A percentile compares a stretch with the other conserved stretches of the same genome.
phyloP scores from a whole-genome alignment of 2,113 vertebrate genomes.

The Prietella phreatophila region DNA sequence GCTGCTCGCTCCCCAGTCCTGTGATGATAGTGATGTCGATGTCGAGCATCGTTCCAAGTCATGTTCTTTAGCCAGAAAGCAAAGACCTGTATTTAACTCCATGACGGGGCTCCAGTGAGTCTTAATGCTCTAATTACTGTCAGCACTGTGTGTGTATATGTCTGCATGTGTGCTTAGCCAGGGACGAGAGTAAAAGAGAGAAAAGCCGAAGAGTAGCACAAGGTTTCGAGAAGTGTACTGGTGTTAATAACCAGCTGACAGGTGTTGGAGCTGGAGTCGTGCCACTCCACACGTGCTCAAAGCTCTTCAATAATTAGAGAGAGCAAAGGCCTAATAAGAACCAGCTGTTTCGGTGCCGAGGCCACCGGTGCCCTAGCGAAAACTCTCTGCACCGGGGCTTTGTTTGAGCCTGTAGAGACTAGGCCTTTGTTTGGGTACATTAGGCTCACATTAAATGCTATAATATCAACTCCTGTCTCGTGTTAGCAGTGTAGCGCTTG shows the following conservation, averaged over 20 bases:
- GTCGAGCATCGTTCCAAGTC: constrained; percentile 13
- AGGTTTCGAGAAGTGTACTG: constrained; percentile 34
- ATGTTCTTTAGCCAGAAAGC: constrained; percentile 24
- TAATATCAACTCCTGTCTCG: neutral
- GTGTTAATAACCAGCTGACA: constrained; percentile 61
- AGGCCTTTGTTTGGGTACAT: constrained; percentile 27
- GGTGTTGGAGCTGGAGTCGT: constrained; percentile 54
- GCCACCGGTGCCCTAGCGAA: constrained; percentile 43
- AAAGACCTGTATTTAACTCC: constrained; percentile 38
- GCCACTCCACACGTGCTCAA: constrained; percentile 53
- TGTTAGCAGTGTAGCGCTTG: neutral
- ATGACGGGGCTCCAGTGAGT: constrained; percentile 37
- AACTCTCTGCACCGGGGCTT: constrained; percentile 34
- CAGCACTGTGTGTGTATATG: constrained; percentile 42
- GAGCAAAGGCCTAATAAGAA: constrained; percentile 59
- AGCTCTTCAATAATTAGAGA: constrained; percentile 53
- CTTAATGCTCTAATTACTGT: constrained; percentile 54
- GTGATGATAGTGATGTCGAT: neutral
- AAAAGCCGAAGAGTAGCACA: neutral
- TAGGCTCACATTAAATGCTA: constrained; percentile 9
- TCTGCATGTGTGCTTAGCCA: constrained; percentile 33
- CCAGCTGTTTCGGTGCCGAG: constrained; percentile 61
- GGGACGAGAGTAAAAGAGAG: constrained; percentile 21
- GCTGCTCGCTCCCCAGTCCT: neutral
- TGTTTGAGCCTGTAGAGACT: constrained; percentile 30